phyloP scores from a whole-genome alignment of 2,113 vertebrate species.

The Cyrtonyx montezumae region DNA sequence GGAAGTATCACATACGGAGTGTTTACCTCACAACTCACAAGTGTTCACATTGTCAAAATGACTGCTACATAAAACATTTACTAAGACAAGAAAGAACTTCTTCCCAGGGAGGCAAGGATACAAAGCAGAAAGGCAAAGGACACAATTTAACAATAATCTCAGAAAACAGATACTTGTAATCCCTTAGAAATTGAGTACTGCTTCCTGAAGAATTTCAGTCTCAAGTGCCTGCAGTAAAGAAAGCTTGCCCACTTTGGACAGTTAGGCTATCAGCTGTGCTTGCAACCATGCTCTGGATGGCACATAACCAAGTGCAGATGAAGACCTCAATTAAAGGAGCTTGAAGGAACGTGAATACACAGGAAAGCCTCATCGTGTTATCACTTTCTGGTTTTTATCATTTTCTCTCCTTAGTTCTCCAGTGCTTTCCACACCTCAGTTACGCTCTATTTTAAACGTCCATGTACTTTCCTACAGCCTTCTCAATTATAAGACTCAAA shows the following conservation, averaged over 20 bases:
- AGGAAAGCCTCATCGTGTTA: background rate
- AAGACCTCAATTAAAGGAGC: background rate
- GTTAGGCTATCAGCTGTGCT: background rate
- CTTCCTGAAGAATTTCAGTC: background rate
- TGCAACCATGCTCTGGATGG: background rate
- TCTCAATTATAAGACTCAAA: accelerated
- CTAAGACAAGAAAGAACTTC: background rate
- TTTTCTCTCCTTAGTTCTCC: background rate
- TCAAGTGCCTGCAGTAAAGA: background rate
- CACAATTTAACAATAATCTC: background rate
- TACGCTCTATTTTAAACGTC: background rate
- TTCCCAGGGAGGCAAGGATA: background rate
- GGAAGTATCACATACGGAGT: background rate
- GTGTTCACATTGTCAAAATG: background rate
- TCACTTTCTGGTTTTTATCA: background rate
- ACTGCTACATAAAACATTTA: background rate
- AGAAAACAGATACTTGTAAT: background rate
- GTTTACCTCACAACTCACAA: background rate
- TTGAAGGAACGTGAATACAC: background rate
- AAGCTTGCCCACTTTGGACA: background rate
- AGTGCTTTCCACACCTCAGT: background rate
- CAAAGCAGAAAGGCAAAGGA: too few species aligned
- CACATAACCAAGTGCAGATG: background rate
- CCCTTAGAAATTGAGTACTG: background rate
- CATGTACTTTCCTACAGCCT: background rate